Evolutionary conservation across 2,797 vertebrate species (phyloP).

Genomic region (Melanotaenia boesemani): DNA sequence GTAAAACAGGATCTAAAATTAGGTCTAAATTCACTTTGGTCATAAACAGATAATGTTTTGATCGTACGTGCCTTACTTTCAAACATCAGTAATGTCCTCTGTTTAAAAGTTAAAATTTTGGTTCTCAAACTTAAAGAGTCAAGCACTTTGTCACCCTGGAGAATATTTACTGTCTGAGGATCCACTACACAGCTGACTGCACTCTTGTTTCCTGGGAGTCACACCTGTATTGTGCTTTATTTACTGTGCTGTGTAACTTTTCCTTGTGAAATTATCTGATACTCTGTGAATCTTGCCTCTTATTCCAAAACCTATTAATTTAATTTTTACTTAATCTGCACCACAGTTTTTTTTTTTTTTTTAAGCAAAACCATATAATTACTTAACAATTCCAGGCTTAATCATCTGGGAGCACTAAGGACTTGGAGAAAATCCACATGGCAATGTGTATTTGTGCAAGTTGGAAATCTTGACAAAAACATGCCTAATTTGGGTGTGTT

Average conservation of each 20-base stretch:
- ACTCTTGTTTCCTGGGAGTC: constrained; percentile 4
- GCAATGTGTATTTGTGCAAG: neutral
- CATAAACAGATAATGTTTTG: neutral
- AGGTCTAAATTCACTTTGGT: neutral
- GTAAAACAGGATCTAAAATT: neutral
- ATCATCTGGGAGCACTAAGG: constrained; percentile 18
- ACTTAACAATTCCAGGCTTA: constrained; percentile 1
- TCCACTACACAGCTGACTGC: neutral
- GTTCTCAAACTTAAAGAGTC: neutral
- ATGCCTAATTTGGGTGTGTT: constrained; percentile 24
- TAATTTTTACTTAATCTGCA: constrained; percentile 1
- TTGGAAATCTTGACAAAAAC: constrained; percentile 29
- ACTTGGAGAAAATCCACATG: constrained; percentile 2
- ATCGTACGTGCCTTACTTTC: neutral
- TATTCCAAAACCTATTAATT: constrained; percentile 16
- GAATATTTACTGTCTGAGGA: constrained; percentile 12
- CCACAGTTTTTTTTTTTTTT: too few species aligned
- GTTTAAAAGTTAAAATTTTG: neutral
- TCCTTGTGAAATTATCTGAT: neutral
- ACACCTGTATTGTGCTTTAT: constrained; percentile 10
- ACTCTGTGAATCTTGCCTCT: neutral
- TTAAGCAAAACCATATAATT: constrained; percentile 3
- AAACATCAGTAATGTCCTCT: neutral
- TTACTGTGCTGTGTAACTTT: neutral
- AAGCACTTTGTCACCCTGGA: constrained; percentile 9